phyloP scores from a whole-genome alignment of 2,113 vertebrate species.

The Mus spicilegus region DNA sequence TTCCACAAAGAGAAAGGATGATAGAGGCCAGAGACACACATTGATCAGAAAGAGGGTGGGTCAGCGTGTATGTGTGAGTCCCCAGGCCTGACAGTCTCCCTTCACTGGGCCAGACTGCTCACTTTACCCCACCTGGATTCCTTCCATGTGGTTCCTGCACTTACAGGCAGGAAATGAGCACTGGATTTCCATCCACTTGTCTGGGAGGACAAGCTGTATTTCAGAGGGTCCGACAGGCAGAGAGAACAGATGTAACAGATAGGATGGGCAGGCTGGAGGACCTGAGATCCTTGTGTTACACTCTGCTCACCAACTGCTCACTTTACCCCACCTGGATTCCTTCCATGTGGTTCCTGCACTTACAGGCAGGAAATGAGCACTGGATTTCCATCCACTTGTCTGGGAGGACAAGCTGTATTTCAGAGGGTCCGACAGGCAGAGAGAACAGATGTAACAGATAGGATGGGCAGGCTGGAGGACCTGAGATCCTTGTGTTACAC shows the following conservation, averaged over 20 bases:
- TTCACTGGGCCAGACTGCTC: not conserved
- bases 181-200: not conserved
- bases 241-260: not conserved
- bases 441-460: not conserved
- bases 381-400: not conserved
- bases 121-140: not conserved
- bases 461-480: no score
- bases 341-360: not conserved
- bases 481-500: not conserved
- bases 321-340: not conserved
- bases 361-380: not conserved
- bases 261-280: no score
- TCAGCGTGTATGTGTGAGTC: not conserved
- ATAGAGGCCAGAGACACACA: not conserved
- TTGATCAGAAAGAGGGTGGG: not conserved
- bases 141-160: not conserved
- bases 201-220: not conserved
- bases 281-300: not conserved
- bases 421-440: not conserved
- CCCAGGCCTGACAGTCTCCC: not conserved
- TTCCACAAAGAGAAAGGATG: not conserved
- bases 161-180: not conserved
- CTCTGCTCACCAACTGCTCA: not conserved
- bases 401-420: not conserved
- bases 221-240: not conserved